Percentiles rank a stretch among this genome's conserved stretches.
phyloP scores from a whole-genome alignment of 1,140 invertebrate species.

The Drosophila guanche region DNA sequence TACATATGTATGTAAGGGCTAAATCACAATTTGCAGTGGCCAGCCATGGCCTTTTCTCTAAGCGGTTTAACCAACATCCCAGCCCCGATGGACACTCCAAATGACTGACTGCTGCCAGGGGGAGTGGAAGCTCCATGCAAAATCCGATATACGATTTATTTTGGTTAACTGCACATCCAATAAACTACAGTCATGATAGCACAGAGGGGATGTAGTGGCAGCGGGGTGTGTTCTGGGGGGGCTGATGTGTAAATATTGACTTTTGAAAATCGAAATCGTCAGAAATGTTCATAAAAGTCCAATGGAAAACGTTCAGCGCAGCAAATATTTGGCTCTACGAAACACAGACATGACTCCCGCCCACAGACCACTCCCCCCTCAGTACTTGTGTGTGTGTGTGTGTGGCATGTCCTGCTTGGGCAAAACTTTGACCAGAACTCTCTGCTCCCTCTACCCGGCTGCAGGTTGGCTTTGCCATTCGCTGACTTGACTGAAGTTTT shows the following conservation, averaged over 20 bases:
- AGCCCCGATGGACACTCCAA: conserved; percentile 1
- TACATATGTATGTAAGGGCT: neutral
- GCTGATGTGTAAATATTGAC: conserved; percentile 73
- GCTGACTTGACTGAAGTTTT: neutral
- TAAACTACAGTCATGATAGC: conserved; percentile 55
- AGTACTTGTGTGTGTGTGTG: neutral
- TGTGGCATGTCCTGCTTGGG: conserved; percentile 30
- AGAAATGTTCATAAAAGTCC: conserved; percentile 77
- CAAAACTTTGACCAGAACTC: conserved; percentile 38
- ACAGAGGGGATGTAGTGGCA: no score
- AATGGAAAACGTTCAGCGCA: conserved; percentile 63
- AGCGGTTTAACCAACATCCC: conserved; percentile 60
- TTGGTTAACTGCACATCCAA: conserved; percentile 80
- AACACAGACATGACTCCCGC: conserved; percentile 48
- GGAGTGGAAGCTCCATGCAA: conserved; percentile 30
- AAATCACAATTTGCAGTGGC: conserved; percentile 42
- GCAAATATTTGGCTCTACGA: conserved; percentile 72
- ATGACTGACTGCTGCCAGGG: conserved; percentile 15
- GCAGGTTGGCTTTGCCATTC: neutral
- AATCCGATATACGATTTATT: conserved; percentile 77
- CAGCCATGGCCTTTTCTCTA: conserved; percentile 48
- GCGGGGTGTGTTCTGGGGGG: neutral
- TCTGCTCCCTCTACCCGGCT: conserved; percentile 4
- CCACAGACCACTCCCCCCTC: neutral
- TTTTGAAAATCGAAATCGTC: conserved; percentile 78